These are phyloP conservation scores for Serilophus lunatus DNA, from an alignment of 2,113 vertebrate species.

Conservation along the genomic window DNA sequence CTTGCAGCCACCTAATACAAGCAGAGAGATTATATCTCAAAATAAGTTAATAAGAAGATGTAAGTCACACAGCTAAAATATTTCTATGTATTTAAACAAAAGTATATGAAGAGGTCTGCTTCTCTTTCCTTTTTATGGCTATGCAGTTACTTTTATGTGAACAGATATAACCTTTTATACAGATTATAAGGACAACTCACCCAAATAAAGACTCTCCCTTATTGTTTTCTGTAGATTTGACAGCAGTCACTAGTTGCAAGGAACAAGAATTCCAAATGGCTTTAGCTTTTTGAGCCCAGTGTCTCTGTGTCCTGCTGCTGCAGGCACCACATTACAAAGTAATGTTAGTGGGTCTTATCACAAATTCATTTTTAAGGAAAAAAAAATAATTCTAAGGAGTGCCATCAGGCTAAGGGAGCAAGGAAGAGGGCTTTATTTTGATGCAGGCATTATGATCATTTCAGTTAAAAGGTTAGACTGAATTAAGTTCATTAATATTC, in stretches of 20 bases:
- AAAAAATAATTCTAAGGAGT: neutral
- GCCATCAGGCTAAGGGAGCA: neutral
- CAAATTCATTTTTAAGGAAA: neutral
- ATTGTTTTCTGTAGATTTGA: neutral
- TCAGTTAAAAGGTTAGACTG: neutral
- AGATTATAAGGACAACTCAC: neutral
- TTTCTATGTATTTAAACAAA: neutral
- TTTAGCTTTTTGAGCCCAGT: neutral
- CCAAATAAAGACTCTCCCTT: neutral
- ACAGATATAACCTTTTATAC: neutral
- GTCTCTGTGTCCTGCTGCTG: neutral
- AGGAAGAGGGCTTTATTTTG: neutral
- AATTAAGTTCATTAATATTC: neutral
- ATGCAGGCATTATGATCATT: neutral
- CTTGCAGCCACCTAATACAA: constrained; percentile 89
- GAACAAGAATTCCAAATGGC: neutral
- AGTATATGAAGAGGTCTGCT: neutral
- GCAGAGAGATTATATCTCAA: neutral
- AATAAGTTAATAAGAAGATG: neutral
- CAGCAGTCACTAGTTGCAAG: neutral
- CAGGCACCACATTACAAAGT: neutral
- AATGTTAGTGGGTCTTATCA: neutral
- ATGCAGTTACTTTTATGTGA: neutral
- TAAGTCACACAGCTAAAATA: neutral
- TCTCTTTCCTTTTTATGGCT: neutral